Evolutionary conservation across 2,113 vertebrate genomes (phyloP), one percentile per base, ranked within the genome.

Genomic region (Vulpes lagopus): DNA sequence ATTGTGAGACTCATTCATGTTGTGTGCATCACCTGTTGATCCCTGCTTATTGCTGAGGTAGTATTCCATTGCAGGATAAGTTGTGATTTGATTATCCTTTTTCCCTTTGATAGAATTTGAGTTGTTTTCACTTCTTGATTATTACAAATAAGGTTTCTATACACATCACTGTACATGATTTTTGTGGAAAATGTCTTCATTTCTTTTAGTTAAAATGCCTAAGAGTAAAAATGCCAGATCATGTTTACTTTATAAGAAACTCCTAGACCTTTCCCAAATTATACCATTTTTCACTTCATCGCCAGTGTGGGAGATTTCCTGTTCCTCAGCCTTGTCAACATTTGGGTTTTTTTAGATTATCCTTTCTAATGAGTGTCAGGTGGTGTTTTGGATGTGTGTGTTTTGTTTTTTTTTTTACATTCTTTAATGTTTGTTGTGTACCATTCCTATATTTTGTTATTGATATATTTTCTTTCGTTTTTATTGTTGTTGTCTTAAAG

Each of bases 241-340:
- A 90, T 38, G 14, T 90, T 93, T 95, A 53, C 53, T 35, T 83
- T 92, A 9, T 89, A 85, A 96, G 71, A 62, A 78, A 57, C 51
- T 53, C 6, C 43, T 8, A 9, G 23, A 32, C 20, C 30, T 89
- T 89, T 71, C 85, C 43, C 76, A 4, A 53, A 27, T 62, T 49
- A 30, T 43, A 73, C n/a, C 6, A n/a, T 91, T 91, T 91, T 32
- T 57, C 11, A 23, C 8, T 88, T 25, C 6, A 51, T 27, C 25
- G 27, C 67, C 43, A 38, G 3, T 38, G 8, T 64, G 17, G 57
- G 38, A 79, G 49, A 64, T 17, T 88, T 71, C 20, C 11, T 73
- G 15, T 19, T 69, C 9, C 11, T 8, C 11, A 65, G 65, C 38
- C 16, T 91, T 57, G 30, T 25, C 51, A 30, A 67, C 35, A 32